phyloP scores from a whole-genome alignment of 2,797 vertebrate species.

The Amphiprion clarkii region DNA sequence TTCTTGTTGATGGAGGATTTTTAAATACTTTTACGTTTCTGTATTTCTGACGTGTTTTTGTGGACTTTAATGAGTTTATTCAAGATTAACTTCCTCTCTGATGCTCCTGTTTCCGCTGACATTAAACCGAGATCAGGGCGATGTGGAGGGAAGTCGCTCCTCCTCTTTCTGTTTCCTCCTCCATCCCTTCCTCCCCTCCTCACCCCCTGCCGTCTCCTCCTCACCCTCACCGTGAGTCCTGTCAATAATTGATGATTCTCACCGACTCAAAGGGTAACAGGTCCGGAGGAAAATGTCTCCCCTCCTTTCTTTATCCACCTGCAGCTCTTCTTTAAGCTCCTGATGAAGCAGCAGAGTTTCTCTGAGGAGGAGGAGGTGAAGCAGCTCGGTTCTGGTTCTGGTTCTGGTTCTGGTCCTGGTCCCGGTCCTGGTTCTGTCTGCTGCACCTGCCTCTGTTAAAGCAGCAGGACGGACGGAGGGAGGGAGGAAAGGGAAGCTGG shows the following conservation, averaged over 20 bases:
- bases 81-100: too few relatives aligned
- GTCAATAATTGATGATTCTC: conserved; percentile 89
- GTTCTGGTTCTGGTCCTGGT: too few relatives aligned
- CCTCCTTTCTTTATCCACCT: conserved; percentile 70
- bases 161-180: background rate
- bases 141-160: too few relatives aligned
- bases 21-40: too few relatives aligned
- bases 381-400: too few relatives aligned
- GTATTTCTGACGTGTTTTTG: too few relatives aligned
- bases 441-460: conserved; percentile 78
- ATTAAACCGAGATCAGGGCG: too few relatives aligned
- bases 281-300: conserved; percentile 78
- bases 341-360: too few relatives aligned
- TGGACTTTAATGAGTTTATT: too few relatives aligned
- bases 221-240: conserved; percentile 82
- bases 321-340: conserved; percentile 58
- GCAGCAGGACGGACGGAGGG: conserved; percentile 81
- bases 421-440: conserved; percentile 4
- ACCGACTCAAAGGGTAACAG: conserved; percentile 89
- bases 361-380: too few relatives aligned
- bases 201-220: conserved; percentile 82
- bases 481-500: conserved; percentile 86
- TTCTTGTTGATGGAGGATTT: too few relatives aligned
- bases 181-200: conserved; percentile 41
- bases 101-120: too few relatives aligned